phyloP scores from a whole-genome alignment of 2,888 invertebrate species.

The Hypsopygia costalis region DNA sequence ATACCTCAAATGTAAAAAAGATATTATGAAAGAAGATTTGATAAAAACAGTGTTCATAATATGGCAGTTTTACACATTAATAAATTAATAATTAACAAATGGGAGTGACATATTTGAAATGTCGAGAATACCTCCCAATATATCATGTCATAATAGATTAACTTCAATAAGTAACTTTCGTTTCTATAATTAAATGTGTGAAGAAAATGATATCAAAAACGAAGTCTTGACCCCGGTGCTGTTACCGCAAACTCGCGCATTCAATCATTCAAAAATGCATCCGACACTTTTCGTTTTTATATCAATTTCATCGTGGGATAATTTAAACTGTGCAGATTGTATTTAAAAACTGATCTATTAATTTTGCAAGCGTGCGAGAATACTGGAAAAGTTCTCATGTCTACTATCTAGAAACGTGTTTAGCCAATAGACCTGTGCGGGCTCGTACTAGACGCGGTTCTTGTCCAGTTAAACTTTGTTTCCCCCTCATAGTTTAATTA shows the following conservation, averaged over 20 bases:
- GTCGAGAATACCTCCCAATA: conserved; percentile 54
- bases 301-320: conserved; percentile 35
- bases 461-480: conserved; percentile 47
- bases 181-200: conserved; percentile 11
- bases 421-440: conserved; percentile 45
- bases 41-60: too few relatives aligned
- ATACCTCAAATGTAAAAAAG: too few relatives aligned
- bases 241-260: conserved; percentile 2
- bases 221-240: conserved; percentile 1
- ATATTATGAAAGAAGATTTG: too few relatives aligned
- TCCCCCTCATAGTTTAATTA: conserved; percentile 59
- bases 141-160: conserved; percentile 14
- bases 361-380: conserved; percentile 56
- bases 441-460: conserved; percentile 56
- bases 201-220: conserved; percentile 47
- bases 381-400: conserved; percentile 46
- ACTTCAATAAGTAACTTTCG: conserved; percentile 11
- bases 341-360: conserved; percentile 36
- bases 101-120: conserved; percentile 34
- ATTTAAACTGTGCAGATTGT: conserved; percentile 25
- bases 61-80: conserved; percentile 14
- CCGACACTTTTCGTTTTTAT: conserved; percentile 28
- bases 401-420: conserved; percentile 29
- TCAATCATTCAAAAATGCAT: neutral
- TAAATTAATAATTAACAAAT: conserved; percentile 11